Percentiles rank a stretch among this genome's conserved stretches.
Evolutionary conservation across 2,113 vertebrate genomes (phyloP).

Genomic region (Blennius ocellaris): DNA sequence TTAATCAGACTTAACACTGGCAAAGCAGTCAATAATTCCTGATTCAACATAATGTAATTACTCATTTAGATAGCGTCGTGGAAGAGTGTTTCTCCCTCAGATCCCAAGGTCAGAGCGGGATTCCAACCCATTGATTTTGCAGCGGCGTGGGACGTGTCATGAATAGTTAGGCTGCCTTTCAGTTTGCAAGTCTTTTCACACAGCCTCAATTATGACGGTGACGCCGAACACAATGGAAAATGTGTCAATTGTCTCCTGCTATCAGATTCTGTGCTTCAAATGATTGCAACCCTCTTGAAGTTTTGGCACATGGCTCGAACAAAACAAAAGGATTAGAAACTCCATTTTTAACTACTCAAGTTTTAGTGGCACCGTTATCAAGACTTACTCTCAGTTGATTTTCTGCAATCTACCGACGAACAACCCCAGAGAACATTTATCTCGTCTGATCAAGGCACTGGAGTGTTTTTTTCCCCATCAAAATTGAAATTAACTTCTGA

Average conservation of each 20-base stretch:
- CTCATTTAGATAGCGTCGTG: slow-evolving; percentile 49
- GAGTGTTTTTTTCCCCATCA: slow-evolving; percentile 1
- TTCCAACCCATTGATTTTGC: slow-evolving; percentile 46
- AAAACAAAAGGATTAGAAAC: background rate
- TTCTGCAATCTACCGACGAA: slow-evolving; percentile 15
- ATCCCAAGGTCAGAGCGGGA: slow-evolving; percentile 63
- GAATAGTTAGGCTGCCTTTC: slow-evolving; percentile 38
- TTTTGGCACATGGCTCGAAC: background rate
- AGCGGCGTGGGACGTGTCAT: slow-evolving; percentile 22
- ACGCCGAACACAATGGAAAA: background rate
- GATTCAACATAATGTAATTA: slow-evolving; percentile 65
- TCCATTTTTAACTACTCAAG: slow-evolving; percentile 1
- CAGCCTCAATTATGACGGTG: background rate
- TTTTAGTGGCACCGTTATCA: background rate
- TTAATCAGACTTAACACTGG: slow-evolving; percentile 67
- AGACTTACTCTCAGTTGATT: background rate
- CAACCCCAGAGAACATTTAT: slow-evolving; percentile 16
- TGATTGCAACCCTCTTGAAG: background rate
- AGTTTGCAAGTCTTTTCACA: background rate
- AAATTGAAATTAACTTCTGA: no score
- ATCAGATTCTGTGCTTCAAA: background rate
- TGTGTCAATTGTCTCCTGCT: background rate
- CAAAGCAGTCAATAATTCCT: slow-evolving; percentile 58
- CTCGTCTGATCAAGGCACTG: background rate
- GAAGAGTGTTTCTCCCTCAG: slow-evolving; percentile 41